Base-by-base conservation (phyloP, 2,888 invertebrate species). In the Hanleya hanleyi region DNA sequence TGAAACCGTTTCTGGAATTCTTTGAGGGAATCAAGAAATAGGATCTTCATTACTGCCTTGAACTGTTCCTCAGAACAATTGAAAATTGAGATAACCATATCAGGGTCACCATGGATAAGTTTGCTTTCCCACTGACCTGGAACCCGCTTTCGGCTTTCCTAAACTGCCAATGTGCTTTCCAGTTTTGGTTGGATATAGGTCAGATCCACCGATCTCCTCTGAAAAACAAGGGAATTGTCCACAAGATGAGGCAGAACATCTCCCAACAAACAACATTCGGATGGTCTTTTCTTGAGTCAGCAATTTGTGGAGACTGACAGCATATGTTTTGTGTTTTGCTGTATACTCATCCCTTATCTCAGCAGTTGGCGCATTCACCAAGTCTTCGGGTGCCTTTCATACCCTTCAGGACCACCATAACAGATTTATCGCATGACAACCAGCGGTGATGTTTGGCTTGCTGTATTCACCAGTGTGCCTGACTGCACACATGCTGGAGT, bases 381-480 rank as follows among this genome's bases (percentile, higher is more conserved):
- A 35, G 69, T 77, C 80, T 29, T 62, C 51, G 5, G 75, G 51
- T 5, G 9, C 57, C n/a, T 49, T 37, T 67, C 66, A 74, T 77
- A 0, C 51, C 62, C 29, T 71, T 5, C 12, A 73, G 75, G n/a
- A 77, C 67, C 1, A 67, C 66, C 0, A 29, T 67, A 0, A 80
- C 76, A 38, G 78, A 74, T 35, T 78, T 67, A 15, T 75, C 74
- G 47, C 75, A 75, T 26, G 71, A 76, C 3, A 80, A 50, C 80
- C 80, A 78, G 12, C 73, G 50, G 41, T 78, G 75, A 51, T 78
- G 77, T 36, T 78, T 77, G 6, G 75, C 77, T 50, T 80, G 73
- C 35, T 78, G 76, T 22, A 78, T 74, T 9, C 69, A 22, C 18
- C 77, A 15, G 37, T 73, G 72, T 7, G 69, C 73, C 35, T 77